Base-by-base conservation (phyloP, 2,797 vertebrate species). In the Balearica regulorum region DNA sequence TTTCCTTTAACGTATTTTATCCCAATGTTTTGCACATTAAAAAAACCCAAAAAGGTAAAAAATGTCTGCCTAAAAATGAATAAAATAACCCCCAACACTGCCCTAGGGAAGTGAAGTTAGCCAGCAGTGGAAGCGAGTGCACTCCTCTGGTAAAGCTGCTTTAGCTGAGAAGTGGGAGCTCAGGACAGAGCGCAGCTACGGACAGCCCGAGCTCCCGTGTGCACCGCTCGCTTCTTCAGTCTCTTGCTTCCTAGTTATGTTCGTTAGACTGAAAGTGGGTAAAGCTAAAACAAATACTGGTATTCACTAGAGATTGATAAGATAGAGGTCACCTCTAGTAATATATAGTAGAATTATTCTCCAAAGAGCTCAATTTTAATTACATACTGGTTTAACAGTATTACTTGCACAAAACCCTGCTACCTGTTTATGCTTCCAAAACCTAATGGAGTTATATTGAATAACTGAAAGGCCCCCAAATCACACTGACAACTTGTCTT, bases 371-470 rank as follows among this genome's bases (percentile, higher is more conserved):
- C 93, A 93, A 85, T 93, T 97, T 97, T 97, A 97, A 98, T 97
- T 97, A 96, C 88, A 92, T 69, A 28, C 93, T 49, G 78, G 93
- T 96, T 96, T 95, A 94, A 94, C 80, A 91, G 71, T 93, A 91
- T 94, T 95, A 91, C 93, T 95, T 93, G 89, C 95, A 95, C 96
- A 97, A 94, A 87, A 80, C 80, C 58, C 20, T 92, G 82, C 94
- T 96, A 96, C 97, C 97, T 97, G 97, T 96, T 94, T 97, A 91
- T 87, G 77, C 77, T 97, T 97, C 97, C 96, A 97, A 97, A 97
- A 96, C 87, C 83, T 97, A 97, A 97, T 96, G 96, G 97, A 97
- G 94, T 96, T 95, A 60, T 90, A 96, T 66, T 90, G 91, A 96
- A 91, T 94, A 90, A 94, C 93, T 95, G 97, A 97, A 97, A 97